These are phyloP conservation scores for Lepidocyrtoides sp. DNA, from an alignment of 2,888 invertebrate genomes.

Conservation along the genomic window DNA sequence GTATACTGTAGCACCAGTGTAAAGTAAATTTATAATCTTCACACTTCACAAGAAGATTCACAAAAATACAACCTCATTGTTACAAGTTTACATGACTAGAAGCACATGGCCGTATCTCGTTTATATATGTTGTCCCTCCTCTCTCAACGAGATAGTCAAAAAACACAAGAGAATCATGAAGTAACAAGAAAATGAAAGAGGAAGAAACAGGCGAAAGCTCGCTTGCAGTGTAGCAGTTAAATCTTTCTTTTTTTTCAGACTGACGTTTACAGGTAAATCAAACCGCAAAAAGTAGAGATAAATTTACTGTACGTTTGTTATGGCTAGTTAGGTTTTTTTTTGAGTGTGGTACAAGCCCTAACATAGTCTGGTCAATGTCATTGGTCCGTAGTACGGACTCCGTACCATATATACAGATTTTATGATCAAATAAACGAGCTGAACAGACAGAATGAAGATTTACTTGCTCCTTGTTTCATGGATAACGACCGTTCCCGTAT, in stretches of 20 bases:
- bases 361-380: slow-evolving; percentile 20
- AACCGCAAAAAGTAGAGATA: slow-evolving; percentile 2
- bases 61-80: no score
- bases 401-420: slow-evolving; percentile 46
- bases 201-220: not conserved
- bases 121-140: not conserved
- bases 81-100: not conserved
- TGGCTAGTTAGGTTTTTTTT: not conserved
- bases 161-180: not conserved
- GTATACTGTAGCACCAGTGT: no score
- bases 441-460: slow-evolving; percentile 71
- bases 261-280: slow-evolving; percentile 37
- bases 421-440: slow-evolving; percentile 70
- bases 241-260: slow-evolving; percentile 24
- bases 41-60: no score
- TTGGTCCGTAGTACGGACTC: no score
- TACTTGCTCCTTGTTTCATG: slow-evolving; percentile 64
- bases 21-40: no score
- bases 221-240: not conserved
- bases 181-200: not conserved
- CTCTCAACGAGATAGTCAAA: not conserved
- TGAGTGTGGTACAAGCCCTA: not conserved
- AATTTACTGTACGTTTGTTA: no score
- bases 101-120: not conserved
- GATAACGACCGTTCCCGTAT: slow-evolving; percentile 52